phyloP scores from a whole-genome alignment of 1,140 invertebrate species.

The Bathynomus jamesi region DNA sequence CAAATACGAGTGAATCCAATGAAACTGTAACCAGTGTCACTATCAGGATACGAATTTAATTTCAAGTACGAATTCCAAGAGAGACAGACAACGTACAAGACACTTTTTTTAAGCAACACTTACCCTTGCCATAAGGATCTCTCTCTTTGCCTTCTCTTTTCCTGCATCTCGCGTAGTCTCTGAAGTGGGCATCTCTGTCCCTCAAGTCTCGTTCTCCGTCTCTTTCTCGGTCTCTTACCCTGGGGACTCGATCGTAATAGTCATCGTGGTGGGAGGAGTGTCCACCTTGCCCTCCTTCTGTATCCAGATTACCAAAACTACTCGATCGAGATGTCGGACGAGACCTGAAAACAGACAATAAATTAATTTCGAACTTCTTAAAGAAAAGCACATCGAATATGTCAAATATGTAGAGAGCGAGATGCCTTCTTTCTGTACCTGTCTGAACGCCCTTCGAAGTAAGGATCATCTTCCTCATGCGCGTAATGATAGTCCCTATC shows the following conservation, averaged over 20 bases:
- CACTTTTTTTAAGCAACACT: too few species aligned
- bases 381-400: too few species aligned
- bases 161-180: not conserved
- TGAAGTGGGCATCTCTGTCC: too few species aligned
- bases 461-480: not conserved
- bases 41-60: too few species aligned
- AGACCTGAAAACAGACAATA: not conserved
- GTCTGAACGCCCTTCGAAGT: not conserved
- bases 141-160: not conserved
- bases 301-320: not conserved
- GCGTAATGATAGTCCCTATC: not conserved
- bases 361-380: not conserved
- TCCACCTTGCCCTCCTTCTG: not conserved
- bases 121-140: not conserved
- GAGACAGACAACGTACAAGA: too few species aligned
- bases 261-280: not conserved
- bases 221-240: not conserved
- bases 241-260: not conserved
- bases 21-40: too few species aligned
- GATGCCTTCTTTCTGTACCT: too few species aligned
- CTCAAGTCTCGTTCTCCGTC: not conserved
- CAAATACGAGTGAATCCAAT: too few species aligned
- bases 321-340: not conserved
- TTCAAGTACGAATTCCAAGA: too few species aligned
- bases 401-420: too few species aligned